These are phyloP conservation scores for Neodiprion lecontei DNA, from an alignment of 1,140 invertebrate genomes.

Conservation along the genomic window DNA sequence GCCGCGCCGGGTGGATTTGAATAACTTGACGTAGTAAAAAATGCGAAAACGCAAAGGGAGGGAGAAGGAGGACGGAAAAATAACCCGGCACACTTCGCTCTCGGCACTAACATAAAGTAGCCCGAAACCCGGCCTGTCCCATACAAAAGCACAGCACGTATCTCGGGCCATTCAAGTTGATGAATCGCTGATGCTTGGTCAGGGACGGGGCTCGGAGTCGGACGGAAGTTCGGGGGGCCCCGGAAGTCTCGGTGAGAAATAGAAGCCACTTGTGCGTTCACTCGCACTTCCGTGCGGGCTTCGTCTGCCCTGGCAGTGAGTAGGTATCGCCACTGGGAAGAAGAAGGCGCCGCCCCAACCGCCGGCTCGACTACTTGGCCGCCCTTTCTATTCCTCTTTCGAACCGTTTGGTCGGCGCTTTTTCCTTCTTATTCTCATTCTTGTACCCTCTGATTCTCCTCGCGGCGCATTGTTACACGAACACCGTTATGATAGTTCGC, in stretches of 20 bases:
- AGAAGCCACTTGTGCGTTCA: constrained; percentile 6
- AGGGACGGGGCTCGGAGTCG: not conserved
- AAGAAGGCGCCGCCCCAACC: not conserved
- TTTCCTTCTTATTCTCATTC: too few relatives aligned
- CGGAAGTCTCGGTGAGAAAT: constrained; percentile 6
- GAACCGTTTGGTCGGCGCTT: too few relatives aligned
- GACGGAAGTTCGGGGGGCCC: not conserved
- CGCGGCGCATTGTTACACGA: too few relatives aligned
- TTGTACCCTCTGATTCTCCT: too few relatives aligned
- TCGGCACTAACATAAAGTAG: not conserved
- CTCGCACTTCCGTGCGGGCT: not conserved
- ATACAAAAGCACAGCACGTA: not conserved
- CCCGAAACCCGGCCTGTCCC: not conserved
- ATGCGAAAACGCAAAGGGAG: not conserved
- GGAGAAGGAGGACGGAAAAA: not conserved
- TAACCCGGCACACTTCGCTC: not conserved
- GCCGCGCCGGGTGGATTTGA: not conserved
- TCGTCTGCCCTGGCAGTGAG: not conserved
- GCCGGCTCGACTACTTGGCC: not conserved
- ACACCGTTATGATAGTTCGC: too few relatives aligned
- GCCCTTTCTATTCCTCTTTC: too few relatives aligned
- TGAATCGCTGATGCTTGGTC: constrained; percentile 4
- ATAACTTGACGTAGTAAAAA: not conserved
- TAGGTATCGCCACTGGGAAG: not conserved
- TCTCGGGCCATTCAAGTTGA: not conserved